These are phyloP conservation scores for Eurytoma adleriae DNA, from an alignment of 2,888 invertebrate species.

Conservation along the genomic window DNA sequence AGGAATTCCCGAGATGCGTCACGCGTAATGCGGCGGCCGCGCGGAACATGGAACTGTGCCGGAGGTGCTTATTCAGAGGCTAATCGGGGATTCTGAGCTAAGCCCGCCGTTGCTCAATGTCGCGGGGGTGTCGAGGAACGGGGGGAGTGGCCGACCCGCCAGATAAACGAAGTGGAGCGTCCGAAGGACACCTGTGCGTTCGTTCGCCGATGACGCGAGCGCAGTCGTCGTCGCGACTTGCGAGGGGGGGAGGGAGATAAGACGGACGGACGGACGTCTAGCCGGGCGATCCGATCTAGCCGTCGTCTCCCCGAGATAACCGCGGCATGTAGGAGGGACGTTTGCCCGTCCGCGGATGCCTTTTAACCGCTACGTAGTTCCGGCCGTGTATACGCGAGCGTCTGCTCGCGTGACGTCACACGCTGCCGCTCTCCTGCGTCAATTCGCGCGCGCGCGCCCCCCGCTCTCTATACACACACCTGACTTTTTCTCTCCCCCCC, in stretches of 20 bases:
- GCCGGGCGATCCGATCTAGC: too few species aligned
- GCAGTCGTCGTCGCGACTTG: too few species aligned
- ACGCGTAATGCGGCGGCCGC: neutral
- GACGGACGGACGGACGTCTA: too few species aligned
- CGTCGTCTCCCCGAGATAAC: neutral
- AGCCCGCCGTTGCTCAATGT: neutral
- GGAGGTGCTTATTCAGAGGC: neutral
- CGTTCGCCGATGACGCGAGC: neutral
- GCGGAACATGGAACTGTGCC: neutral
- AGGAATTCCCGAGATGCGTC: neutral
- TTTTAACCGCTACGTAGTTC: neutral
- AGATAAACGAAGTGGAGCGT: too few species aligned
- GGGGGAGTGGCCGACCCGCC: neutral
- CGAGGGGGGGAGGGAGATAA: too few species aligned
- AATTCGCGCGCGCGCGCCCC: constrained; percentile 23
- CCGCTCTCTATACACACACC: constrained; percentile 1
- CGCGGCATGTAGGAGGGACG: too few species aligned
- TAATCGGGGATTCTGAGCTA: neutral
- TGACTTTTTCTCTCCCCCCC: neutral
- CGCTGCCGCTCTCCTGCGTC: constrained; percentile 25
- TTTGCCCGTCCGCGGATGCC: neutral
- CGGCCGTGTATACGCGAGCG: neutral
- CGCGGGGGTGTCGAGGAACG: neutral
- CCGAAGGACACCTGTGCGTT: neutral
- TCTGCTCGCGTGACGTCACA: constrained; percentile 32